Base-by-base conservation (phyloP, 2,113 vertebrate genomes). In the Larimichthys polyactis region DNA sequence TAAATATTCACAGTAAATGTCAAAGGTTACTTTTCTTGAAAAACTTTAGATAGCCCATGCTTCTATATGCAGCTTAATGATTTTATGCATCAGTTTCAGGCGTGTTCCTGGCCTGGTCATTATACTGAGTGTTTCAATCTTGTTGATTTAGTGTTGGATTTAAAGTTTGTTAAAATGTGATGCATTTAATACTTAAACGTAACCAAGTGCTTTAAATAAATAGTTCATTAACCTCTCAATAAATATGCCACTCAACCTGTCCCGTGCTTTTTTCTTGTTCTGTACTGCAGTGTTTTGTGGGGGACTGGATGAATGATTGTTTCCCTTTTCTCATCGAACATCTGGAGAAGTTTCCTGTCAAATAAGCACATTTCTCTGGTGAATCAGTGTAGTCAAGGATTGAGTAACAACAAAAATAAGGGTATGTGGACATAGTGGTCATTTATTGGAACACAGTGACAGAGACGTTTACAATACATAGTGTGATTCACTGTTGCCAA, bases 261-360 rank as follows among this genome's bases (percentile, higher is more conserved):
- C n/a, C 44, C 19, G 7, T 70, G 19, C 17, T 64, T 71, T 22
- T 49, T 7, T 8, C 46, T 19, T 22, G 1, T 7, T n/a, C 19
- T 22, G 11, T 5, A 17, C 2, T 24, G 19, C 0, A 48, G 62
- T 7, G 27, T 63, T 79, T 43, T 49, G 9, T 44, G 29, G 9
- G n/a, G 9, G 2, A 6, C 20, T 44, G 27, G 12, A 19, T 11
- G 1, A 43, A 11, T 36, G 16, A n/a, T 65, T 1, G 0, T 43
- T 87, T 79, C 66, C 64, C 46, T 49, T 87, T 73, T 75, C 49
- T 75, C 15, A 22, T 0, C 15, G 40, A 79, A 76, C 71, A 78
- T 82, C 71, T 82, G 65, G 29, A 24, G 24, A 7, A 0, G 27
- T 44, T 83, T 83, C 48, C 66, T 49, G 48, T 63, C 20, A 71